A percentile compares a stretch with the other conserved stretches of the same genome.
Conservation (phyloP, 2,113 vertebrate species). For the Axis porcinus region DNA sequence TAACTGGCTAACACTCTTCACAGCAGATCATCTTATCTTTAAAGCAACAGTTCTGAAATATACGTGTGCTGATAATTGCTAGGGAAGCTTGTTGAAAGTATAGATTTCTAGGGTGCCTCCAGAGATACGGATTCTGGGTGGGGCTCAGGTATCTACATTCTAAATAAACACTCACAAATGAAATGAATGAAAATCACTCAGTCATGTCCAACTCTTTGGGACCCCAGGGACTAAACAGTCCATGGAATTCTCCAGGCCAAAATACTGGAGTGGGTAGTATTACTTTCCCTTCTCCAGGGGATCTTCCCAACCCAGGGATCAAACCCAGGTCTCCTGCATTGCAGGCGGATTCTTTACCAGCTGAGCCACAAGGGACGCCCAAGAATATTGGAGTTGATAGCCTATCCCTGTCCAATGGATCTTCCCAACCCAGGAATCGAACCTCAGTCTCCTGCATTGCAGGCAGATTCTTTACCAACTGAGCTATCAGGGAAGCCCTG, state of each 20-base stretch:
- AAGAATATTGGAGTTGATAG: neutral
- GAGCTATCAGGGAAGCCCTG: neutral
- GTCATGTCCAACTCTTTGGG: neutral
- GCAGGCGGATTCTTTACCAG: neutral
- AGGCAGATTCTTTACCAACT: neutral
- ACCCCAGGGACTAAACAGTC: neutral
- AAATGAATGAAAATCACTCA: neutral
- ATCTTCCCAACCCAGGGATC: neutral
- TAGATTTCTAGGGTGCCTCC: neutral
- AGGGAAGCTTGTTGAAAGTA: neutral
- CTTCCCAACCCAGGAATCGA: neutral
- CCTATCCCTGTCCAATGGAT: neutral
- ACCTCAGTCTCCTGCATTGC: neutral
- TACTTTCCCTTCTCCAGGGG: neutral
- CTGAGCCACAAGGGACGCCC: neutral
- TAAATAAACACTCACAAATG: neutral
- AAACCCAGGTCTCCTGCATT: neutral
- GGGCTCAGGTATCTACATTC: neutral
- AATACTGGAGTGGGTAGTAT: neutral
- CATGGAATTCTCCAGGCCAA: neutral
- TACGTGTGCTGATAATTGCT: neutral
- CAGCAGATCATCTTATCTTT: neutral
- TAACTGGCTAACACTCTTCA: constrained; percentile 30
- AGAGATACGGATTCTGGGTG: neutral
- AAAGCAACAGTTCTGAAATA: constrained; percentile 17